phyloP scores from a whole-genome alignment of 2,113 vertebrate genomes.

The Trachemys scripta region DNA sequence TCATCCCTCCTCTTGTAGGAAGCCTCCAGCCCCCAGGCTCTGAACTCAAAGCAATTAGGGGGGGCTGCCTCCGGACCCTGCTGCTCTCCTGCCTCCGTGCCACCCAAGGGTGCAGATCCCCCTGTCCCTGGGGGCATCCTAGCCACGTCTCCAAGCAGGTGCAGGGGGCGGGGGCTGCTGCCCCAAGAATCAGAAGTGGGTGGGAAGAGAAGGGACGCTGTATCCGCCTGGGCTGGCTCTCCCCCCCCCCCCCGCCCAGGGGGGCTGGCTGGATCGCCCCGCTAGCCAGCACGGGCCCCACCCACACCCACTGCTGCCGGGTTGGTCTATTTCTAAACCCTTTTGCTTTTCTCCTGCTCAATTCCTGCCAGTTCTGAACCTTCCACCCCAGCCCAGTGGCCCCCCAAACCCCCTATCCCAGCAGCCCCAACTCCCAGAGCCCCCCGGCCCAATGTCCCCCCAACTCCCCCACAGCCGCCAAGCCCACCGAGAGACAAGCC shows the following conservation, averaged over 20 bases:
- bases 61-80: neutral
- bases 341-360: neutral
- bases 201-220: neutral
- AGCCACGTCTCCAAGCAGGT: rapidly evolving
- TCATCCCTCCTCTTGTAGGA: no score
- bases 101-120: neutral
- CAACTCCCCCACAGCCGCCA: neutral
- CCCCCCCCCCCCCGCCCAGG: no score
- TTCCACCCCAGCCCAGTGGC: no score
- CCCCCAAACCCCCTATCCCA: neutral
- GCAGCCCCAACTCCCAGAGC: neutral
- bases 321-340: neutral
- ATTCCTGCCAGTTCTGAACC: neutral
- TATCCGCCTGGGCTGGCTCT: neutral
- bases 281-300: no score
- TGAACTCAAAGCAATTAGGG: no score
- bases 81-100: neutral
- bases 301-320: no score
- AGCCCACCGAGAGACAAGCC: neutral
- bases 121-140: neutral
- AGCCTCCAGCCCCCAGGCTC: neutral
- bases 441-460: neutral
- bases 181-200: no score
- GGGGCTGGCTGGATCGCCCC: no score
- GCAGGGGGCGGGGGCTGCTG: no score